Percentiles rank a stretch among this genome's conserved stretches.
phyloP scores from a whole-genome alignment of 2,113 vertebrate genomes.

The Callionymus lyra region DNA sequence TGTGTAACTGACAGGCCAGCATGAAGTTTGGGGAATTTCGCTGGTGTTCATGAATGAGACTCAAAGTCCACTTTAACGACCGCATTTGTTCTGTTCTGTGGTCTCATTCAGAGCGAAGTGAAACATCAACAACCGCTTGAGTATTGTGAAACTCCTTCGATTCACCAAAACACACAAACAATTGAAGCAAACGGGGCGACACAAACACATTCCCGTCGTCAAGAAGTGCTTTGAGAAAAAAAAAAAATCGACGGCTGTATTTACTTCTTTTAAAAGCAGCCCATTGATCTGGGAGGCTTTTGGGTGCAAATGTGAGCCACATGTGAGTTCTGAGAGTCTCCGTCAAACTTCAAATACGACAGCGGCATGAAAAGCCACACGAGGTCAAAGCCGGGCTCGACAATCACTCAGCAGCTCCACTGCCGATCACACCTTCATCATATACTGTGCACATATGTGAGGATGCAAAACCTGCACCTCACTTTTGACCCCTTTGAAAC shows the following conservation, averaged over 20 bases:
- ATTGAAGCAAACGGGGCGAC: no score
- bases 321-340: slow-evolving; percentile 50
- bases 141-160: slow-evolving; percentile 33
- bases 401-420: slow-evolving; percentile 16
- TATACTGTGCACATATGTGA: slow-evolving; percentile 10
- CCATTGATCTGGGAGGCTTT: slow-evolving; percentile 45
- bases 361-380: slow-evolving; percentile 28
- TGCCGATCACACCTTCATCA: not conserved
- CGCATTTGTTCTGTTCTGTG: slow-evolving; percentile 32
- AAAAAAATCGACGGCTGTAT: slow-evolving; percentile 26
- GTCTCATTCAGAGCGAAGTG: slow-evolving; percentile 14
- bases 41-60: slow-evolving; percentile 32
- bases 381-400: slow-evolving; percentile 43
- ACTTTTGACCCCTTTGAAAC: slow-evolving; percentile 35
- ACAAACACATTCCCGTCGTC: slow-evolving; percentile 2
- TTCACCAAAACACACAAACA: no score
- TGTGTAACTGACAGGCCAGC: slow-evolving; percentile 44
- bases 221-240: slow-evolving; percentile 18
- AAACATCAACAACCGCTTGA: slow-evolving; percentile 21
- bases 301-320: slow-evolving; percentile 49
- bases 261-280: slow-evolving; percentile 50
- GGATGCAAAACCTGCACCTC: slow-evolving; percentile 13
- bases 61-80: slow-evolving; percentile 17
- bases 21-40: slow-evolving; percentile 26
- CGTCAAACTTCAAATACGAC: slow-evolving; percentile 39